These are phyloP conservation scores for Hydrotaea cyrtoneurina DNA, from an alignment of 2,888 invertebrate species.

Conservation along the genomic window DNA sequence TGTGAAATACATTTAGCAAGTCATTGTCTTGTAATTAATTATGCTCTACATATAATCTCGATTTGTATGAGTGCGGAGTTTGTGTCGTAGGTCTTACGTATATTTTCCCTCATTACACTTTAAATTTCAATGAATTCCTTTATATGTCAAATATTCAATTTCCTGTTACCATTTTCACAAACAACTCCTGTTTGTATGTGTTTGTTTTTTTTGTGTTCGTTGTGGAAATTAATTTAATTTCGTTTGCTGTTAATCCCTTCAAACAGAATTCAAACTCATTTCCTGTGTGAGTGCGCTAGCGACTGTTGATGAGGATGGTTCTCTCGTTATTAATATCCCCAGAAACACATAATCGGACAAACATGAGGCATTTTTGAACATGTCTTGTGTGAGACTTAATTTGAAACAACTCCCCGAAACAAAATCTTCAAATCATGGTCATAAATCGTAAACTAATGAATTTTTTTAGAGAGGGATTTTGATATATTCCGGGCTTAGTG, in stretches of 20 bases:
- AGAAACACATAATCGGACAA: not conserved
- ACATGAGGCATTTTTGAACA: not conserved
- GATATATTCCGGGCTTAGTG: not conserved
- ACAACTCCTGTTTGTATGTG: slow-evolving; percentile 4
- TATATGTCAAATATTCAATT: not conserved
- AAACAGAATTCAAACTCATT: slow-evolving; percentile 74
- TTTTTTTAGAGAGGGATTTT: slow-evolving; percentile 19
- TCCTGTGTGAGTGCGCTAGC: slow-evolving; percentile 72
- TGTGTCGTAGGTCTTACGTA: not conserved
- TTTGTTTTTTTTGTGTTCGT: not conserved
- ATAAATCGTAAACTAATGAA: slow-evolving; percentile 42
- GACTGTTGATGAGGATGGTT: slow-evolving; percentile 31
- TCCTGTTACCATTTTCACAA: not conserved
- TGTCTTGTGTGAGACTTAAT: not conserved
- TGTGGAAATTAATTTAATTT: slow-evolving; percentile 13
- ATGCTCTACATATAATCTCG: not conserved
- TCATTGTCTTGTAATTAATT: not conserved
- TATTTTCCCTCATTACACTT: not conserved
- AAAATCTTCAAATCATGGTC: slow-evolving; percentile 58
- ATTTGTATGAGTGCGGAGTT: not conserved
- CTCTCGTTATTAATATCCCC: not conserved
- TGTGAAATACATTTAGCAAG: not conserved
- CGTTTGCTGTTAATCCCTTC: not conserved
- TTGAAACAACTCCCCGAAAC: not conserved
- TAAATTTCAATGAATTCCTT: too few relatives aligned